Base-by-base conservation (phyloP, 2,888 invertebrate species). In the Tachina lurida region DNA sequence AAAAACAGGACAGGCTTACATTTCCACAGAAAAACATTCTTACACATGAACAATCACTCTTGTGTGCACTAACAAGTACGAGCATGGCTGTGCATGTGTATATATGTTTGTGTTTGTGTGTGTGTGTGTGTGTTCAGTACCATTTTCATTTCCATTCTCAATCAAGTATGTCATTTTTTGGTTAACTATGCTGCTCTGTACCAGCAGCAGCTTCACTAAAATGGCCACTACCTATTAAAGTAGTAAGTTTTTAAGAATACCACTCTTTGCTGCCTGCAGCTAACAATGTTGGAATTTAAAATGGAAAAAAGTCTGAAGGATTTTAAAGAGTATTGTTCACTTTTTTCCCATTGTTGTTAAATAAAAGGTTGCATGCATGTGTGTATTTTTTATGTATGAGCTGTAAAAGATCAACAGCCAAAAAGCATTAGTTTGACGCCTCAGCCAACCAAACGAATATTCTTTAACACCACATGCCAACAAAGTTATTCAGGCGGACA, bases 351-450 rank as follows among this genome's bases (percentile, higher is more conserved):
- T 31, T 58, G n/a, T 54, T 45, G 12, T 43, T 62, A 19, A 5
- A 22, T 54, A 65, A 43, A 62, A 62, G 49, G 7, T 19, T 56
- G 63, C 12, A 45, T 67, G 17, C 31, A 9, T 31, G 13, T 31
- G 13, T 47, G 3, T n/a, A n/a, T n/a, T 45, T 19, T 22, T 39
- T 67, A 41, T 71, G 74, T 52, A 45, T 67, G 45, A 73, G 56
- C 71, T 79, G 78, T 71, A 75, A 75, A 71, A 79, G 81, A 84
- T 83, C 87, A 88, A 86, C 87, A 87, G 86, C 86, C 88, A 86
- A 88, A 86, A 87, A 87, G 83, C 88, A 88, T 88, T 88, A 87
- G 86, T 77, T 67, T 84, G 76, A 86, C 83, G 83, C 83, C 76
- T 83, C 54, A 86, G 79, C 73, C 76, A 79, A 80, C 86, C 83